Conservation (phyloP, 2,113 vertebrate species). For the Anoplopoma fimbria region DNA sequence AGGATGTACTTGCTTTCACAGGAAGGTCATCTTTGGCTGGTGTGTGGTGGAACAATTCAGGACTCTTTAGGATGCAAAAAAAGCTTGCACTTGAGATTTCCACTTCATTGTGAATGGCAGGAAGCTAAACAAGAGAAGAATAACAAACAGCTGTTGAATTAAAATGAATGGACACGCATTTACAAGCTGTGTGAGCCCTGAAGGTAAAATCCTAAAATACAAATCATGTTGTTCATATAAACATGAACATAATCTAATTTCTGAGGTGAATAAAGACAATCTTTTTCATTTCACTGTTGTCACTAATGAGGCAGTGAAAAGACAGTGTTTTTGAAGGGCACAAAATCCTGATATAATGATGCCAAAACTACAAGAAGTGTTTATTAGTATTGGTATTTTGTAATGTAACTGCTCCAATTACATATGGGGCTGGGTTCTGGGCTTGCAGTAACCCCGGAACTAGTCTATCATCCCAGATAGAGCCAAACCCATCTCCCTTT, state of each 20-base stretch:
- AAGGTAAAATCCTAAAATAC: slow-evolving; percentile 3
- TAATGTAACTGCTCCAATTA: not conserved
- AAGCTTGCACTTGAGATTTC: not conserved
- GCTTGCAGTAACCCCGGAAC: not conserved
- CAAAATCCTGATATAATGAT: not conserved
- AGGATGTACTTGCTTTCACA: slow-evolving; percentile 46
- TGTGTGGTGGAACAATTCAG: not conserved
- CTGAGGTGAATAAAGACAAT: not conserved
- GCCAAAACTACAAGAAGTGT: not conserved
- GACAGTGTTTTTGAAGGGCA: not conserved
- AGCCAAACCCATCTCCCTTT: not conserved
- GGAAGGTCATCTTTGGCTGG: slow-evolving; percentile 49
- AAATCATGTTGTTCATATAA: not conserved
- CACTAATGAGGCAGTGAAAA: not conserved
- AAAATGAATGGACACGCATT: not conserved
- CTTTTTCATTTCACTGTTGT: not conserved
- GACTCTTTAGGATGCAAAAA: not conserved
- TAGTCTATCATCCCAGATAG: too few relatives aligned
- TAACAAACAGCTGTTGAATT: not conserved
- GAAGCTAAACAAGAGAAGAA: slow-evolving; percentile 7
- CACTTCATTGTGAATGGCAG: not conserved
- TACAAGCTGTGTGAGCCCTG: not conserved
- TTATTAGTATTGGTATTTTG: not conserved
- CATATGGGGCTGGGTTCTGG: not conserved
- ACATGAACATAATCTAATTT: slow-evolving; percentile 7